Evolutionary conservation across 2,888 invertebrate genomes (phyloP).

Genomic region (Amphipyra tragopoginis): DNA sequence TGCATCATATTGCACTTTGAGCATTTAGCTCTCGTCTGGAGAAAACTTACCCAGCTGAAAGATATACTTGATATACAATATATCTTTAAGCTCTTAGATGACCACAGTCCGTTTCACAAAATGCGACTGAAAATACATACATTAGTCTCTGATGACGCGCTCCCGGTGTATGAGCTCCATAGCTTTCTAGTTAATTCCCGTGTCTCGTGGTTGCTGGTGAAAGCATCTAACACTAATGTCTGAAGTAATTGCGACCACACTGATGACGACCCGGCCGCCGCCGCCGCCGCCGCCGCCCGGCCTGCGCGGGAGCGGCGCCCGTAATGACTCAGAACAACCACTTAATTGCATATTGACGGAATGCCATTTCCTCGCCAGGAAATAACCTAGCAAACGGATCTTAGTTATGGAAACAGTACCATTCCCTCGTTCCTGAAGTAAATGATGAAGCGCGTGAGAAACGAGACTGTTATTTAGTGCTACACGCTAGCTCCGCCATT

Average conservation of each 20-base stretch:
- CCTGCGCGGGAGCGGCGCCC: not conserved
- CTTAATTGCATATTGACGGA: slow-evolving; percentile 39
- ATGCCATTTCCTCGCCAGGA: slow-evolving; percentile 26
- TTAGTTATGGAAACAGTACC: slow-evolving; percentile 6
- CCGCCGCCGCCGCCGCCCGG: not conserved
- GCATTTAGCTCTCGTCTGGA: too few relatives aligned
- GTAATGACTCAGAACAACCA: slow-evolving; percentile 30
- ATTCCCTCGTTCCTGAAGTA: not conserved
- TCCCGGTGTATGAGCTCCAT: not conserved
- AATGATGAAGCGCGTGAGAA: slow-evolving; percentile 5
- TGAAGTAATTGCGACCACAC: slow-evolving; percentile 35
- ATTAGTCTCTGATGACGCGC: not conserved
- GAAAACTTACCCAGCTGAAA: too few relatives aligned
- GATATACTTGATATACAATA: too few relatives aligned
- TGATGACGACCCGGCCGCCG: slow-evolving; percentile 22
- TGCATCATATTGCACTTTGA: not conserved
- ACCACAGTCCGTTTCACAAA: too few relatives aligned
- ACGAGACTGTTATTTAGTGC: slow-evolving; percentile 7
- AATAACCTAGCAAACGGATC: slow-evolving; percentile 13
- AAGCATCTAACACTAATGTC: slow-evolving; percentile 41
- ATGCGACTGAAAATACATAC: not conserved
- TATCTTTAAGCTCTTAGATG: too few relatives aligned
- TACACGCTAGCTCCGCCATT: not conserved
- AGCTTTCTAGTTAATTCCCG: slow-evolving; percentile 25
- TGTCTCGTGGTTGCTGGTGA: slow-evolving; percentile 27